Percentiles rank a stretch among this genome's conserved stretches.
Conservation (phyloP, 2,113 vertebrate species). For the Gymnorhina tibicen region DNA sequence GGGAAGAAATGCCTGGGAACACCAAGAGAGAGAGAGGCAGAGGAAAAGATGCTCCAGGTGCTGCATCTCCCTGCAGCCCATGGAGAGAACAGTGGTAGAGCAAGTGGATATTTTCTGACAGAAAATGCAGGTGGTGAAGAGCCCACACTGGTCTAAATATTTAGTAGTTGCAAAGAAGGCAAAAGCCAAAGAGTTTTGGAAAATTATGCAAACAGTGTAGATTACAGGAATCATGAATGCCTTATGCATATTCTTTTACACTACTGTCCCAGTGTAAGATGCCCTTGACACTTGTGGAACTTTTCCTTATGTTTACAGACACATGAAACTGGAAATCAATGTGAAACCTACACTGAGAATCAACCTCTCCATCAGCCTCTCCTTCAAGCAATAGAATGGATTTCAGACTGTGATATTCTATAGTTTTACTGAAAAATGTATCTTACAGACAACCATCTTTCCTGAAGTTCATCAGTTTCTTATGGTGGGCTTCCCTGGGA, state of each 20-base stretch:
- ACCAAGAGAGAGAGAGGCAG: background rate
- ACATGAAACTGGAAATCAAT: background rate
- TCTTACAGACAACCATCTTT: background rate
- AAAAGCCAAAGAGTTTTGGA: background rate
- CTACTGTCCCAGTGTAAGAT: background rate
- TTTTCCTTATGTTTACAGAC: background rate
- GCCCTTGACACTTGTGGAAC: background rate
- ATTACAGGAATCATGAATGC: background rate
- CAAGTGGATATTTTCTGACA: background rate
- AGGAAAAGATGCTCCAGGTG: background rate
- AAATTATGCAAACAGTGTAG: background rate
- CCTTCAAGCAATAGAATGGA: background rate
- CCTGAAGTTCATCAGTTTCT: background rate
- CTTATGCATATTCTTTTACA: background rate
- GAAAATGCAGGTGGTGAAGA: background rate
- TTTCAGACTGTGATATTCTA: background rate
- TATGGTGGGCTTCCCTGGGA: background rate
- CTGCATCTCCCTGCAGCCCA: background rate
- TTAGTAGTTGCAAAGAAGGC: background rate
- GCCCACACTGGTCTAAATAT: background rate
- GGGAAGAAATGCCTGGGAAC: background rate
- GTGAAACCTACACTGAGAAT: background rate
- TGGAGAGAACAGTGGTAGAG: background rate
- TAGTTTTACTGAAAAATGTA: background rate
- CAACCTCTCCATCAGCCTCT: background rate